phyloP scores from a whole-genome alignment of 1,140 invertebrate species.

The Lutraria rhynchaena region DNA sequence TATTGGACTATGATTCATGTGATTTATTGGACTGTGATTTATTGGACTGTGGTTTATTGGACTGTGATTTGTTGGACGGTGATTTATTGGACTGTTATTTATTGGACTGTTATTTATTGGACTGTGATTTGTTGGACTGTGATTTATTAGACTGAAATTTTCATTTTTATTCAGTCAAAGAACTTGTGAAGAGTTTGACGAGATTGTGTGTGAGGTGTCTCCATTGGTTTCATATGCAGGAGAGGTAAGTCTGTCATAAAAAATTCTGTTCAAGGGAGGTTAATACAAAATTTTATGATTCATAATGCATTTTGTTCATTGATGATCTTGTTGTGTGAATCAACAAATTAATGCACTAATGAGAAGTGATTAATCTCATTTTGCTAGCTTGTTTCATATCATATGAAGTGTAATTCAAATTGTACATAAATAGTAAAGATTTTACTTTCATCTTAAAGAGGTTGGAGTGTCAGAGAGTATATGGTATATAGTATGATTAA shows the following conservation, averaged over 20 bases:
- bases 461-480: neutral
- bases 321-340: neutral
- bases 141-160: too few species aligned
- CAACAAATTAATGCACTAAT: neutral
- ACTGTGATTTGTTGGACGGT: too few species aligned
- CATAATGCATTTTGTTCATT: neutral
- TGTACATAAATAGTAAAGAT: neutral
- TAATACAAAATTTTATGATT: neutral
- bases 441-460: neutral
- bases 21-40: too few species aligned
- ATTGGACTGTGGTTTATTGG: too few species aligned
- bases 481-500: neutral
- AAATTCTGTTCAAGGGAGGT: neutral
- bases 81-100: too few species aligned
- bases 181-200: slow-evolving; percentile 82
- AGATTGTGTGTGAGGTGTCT: slow-evolving; percentile 93
- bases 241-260: slow-evolving; percentile 81
- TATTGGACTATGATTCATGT: too few species aligned
- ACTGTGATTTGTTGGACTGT: too few species aligned
- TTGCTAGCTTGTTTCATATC: neutral
- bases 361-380: neutral
- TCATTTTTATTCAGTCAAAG: slow-evolving; percentile 79
- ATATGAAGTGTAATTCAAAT: slow-evolving; percentile 1
- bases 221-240: slow-evolving; percentile 95
- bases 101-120: too few species aligned